Conservation (phyloP, 1,140 invertebrate species). For the Magallana gigas region DNA sequence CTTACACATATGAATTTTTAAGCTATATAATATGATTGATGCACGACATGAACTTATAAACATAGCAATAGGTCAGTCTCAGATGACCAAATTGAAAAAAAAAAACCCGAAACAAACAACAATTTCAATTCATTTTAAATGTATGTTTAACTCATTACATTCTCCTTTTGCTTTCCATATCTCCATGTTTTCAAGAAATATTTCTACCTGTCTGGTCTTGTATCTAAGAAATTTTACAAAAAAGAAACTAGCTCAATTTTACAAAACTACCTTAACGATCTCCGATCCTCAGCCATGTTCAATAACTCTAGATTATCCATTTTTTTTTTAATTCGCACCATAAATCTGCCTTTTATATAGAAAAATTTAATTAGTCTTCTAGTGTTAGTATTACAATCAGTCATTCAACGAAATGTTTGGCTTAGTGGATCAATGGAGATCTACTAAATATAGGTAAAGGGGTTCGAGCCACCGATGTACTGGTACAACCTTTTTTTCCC, state of each 20-base stretch:
- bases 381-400: conserved; percentile 21
- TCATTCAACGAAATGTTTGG: conserved; percentile 17
- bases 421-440: conserved; percentile 6
- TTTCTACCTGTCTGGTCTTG: conserved; percentile 13
- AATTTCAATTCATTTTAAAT: conserved; percentile 11
- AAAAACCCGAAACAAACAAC: not conserved
- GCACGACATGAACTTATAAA: conserved; percentile 16
- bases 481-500: conserved; percentile 6
- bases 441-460: conserved; percentile 21
- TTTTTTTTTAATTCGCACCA: not conserved
- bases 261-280: conserved; percentile 17
- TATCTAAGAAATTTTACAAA: conserved; percentile 24
- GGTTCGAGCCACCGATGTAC: conserved; percentile 8
- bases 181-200: conserved; percentile 12
- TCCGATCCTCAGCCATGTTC: conserved; percentile 9
- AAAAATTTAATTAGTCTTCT: conserved; percentile 23
- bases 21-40: conserved; percentile 19
- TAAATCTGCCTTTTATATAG: conserved; percentile 5
- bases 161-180: conserved; percentile 21
- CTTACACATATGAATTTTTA: conserved; percentile 18
- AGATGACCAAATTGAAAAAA: conserved; percentile 12
- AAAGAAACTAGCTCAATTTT: conserved; percentile 17
- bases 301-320: conserved; percentile 15
- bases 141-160: conserved; percentile 17
- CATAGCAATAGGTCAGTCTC: conserved; percentile 15